Evolutionary conservation across 2,888 invertebrate species (phyloP).

Genomic region (Callyntrura sp.): DNA sequence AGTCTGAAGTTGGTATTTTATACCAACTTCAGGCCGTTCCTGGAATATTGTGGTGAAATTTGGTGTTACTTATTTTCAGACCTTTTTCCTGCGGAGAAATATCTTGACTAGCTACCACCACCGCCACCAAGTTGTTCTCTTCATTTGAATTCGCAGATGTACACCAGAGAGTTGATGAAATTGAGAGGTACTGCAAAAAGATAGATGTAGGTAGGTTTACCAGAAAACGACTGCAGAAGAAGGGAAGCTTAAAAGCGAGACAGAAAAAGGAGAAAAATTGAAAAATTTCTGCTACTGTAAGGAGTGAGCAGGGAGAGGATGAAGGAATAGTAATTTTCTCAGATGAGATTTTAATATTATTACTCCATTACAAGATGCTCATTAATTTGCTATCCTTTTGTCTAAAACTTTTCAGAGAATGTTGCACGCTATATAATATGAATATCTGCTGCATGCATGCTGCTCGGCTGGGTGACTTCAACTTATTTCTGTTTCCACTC

Average conservation of each 20-base stretch:
- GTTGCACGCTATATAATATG: background rate
- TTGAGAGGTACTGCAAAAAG: constrained; percentile 20
- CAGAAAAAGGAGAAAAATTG: background rate
- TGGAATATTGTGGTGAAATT: background rate
- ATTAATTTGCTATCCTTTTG: constrained; percentile 66
- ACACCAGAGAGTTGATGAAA: constrained; percentile 46
- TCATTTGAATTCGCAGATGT: background rate
- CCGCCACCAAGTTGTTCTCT: background rate
- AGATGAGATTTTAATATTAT: constrained; percentile 72
- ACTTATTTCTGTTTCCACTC: background rate
- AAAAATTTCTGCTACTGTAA: constrained; percentile 11
- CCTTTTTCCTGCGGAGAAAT: background rate
- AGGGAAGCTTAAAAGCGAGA: background rate
- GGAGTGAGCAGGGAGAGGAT: constrained; percentile 39
- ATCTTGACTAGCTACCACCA: background rate
- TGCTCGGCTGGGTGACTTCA: constrained; percentile 34
- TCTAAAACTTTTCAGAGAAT: constrained; percentile 46
- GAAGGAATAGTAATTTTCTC: constrained; percentile 64
- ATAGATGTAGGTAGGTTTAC: background rate
- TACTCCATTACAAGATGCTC: constrained; percentile 67
- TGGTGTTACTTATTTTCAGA: background rate
- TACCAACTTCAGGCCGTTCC: background rate
- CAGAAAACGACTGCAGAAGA: background rate
- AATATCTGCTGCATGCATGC: background rate
- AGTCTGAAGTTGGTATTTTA: background rate